These are phyloP conservation scores for Clarias magur DNA, from an alignment of 2,113 vertebrate genomes.

Conservation along the genomic window DNA sequence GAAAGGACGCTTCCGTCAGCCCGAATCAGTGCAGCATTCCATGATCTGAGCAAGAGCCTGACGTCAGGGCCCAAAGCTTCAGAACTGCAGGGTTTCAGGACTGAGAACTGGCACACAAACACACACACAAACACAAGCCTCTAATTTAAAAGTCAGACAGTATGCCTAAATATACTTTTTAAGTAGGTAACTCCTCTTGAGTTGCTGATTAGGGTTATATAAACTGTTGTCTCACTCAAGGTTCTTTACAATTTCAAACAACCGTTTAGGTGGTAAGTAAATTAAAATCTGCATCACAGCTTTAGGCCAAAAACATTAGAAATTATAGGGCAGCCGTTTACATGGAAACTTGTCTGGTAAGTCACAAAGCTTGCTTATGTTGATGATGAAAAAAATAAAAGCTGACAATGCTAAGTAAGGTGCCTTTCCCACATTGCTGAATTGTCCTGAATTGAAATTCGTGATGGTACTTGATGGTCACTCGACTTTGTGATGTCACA, in stretches of 20 bases:
- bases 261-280: neutral
- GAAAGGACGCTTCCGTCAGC: constrained; percentile 69
- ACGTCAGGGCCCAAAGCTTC: constrained; percentile 54
- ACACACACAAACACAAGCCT: neutral
- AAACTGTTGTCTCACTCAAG: neutral
- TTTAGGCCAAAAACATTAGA: neutral
- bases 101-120: constrained; percentile 10
- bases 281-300: neutral
- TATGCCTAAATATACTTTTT: constrained; percentile 1
- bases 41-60: constrained; percentile 73
- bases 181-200: neutral
- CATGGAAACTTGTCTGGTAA: neutral
- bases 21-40: constrained; percentile 63
- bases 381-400: neutral
- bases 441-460: no score
- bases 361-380: neutral
- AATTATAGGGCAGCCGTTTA: neutral
- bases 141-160: neutral
- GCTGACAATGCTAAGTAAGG: neutral
- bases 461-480: no score
- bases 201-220: neutral
- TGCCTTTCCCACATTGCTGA: no score
- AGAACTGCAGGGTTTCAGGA: constrained; percentile 27
- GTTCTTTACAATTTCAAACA: neutral
- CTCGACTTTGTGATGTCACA: no score